Base-by-base conservation (phyloP, 2,797 vertebrate genomes). In the Anguilla marmorata region DNA sequence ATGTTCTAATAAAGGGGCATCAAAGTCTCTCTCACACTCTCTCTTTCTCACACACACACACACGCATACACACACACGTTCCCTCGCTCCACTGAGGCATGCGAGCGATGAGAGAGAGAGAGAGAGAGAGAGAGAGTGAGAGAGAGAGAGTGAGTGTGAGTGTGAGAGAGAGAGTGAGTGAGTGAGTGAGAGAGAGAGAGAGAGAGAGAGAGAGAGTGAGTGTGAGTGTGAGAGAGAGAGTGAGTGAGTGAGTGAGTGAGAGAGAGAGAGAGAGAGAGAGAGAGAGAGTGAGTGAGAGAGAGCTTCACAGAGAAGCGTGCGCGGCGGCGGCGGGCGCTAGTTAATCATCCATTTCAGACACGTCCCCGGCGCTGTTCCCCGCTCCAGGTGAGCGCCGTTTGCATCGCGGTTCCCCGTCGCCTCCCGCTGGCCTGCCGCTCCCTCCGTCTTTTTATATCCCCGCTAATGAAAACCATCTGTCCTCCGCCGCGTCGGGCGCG, bases 381-480 rank as follows among this genome's bases (percentile, higher is more conserved):
- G 45, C 76, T 80, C 41, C 76, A n/a, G 76, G 76, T 80, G 76
- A 80, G 48, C 41, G 1, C 19, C 37, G 48, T n/a, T 80, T 50
- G 76, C 76, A n/a, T 50, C 37, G 76, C 76, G 48, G 7, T 0
- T 0, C 37, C 24, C 16, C 1, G 8, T 37, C 27, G 19, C 19
- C 6, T 80, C 76, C 76, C 48, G 76, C 76, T 80, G 76, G 37
- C 24, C 76, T 80, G 76, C 41, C 76, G 48, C 48, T 48, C 8
- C 41, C 24, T 48, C 37, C 48, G 76, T 80, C 76, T 80, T 80
- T 80, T 80, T 80, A 80, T 80, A 80, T 80, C 76, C 76, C 41
- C 24, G 30, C 37, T 80, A 80, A 80, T 80, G 76, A 80, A 80
- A 80, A n/a, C 76, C 76, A 80, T 80, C 76, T 80, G 76, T 80